phyloP scores from a whole-genome alignment of 2,888 invertebrate genomes.

The Eristalis tenax region DNA sequence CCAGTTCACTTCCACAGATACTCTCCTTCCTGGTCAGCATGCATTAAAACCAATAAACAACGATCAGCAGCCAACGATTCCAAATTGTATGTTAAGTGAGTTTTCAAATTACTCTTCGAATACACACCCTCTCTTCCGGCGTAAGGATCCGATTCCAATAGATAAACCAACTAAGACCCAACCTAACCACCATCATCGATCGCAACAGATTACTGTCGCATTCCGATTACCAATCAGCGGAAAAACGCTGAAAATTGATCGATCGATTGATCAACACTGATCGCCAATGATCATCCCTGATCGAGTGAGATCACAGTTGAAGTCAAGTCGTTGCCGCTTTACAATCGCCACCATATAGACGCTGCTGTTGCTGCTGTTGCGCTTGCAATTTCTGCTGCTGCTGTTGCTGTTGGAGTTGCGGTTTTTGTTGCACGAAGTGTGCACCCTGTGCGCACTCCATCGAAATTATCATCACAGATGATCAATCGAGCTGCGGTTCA shows the following conservation, averaged over 20 bases:
- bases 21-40: background rate
- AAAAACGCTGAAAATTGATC: slow-evolving; percentile 68
- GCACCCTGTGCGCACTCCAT: slow-evolving; percentile 62
- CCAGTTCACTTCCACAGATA: background rate
- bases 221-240: slow-evolving; percentile 56
- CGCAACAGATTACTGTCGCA: slow-evolving; percentile 60
- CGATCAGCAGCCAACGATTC: background rate
- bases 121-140: background rate
- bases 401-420: slow-evolving; percentile 53
- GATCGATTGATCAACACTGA: slow-evolving; percentile 66
- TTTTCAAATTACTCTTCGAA: slow-evolving; percentile 2
- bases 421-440: slow-evolving; percentile 38
- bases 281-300: slow-evolving; percentile 50
- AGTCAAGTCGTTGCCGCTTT: slow-evolving; percentile 20
- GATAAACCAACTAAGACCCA: slow-evolving; percentile 8
- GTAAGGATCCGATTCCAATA: slow-evolving; percentile 16
- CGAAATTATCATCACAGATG: slow-evolving; percentile 62
- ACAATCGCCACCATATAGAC: background rate
- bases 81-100: background rate
- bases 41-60: background rate
- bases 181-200: slow-evolving; percentile 47
- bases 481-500: slow-evolving; percentile 64
- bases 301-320: slow-evolving; percentile 57
- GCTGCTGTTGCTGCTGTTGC: slow-evolving; percentile 18
- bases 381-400: slow-evolving; percentile 43